Conservation (phyloP, 2,888 invertebrate genomes). For the Aphidoletes aphidimyza region DNA sequence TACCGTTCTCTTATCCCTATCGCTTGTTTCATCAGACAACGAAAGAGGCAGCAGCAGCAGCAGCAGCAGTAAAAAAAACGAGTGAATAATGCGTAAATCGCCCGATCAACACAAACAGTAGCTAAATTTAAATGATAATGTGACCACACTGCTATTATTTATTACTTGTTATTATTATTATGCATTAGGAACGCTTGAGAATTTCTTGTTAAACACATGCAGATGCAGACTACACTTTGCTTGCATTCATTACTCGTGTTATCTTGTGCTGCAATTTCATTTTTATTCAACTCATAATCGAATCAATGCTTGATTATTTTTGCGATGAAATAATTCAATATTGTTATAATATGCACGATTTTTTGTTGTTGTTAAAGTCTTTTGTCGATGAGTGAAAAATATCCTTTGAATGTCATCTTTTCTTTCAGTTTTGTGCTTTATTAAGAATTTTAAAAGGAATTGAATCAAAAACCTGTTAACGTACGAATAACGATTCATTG, state of each 20-base stretch:
- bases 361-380: neutral
- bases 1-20: neutral
- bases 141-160: slow-evolving; percentile 53
- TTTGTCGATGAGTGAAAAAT: neutral
- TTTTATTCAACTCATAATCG: neutral
- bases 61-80: too few species aligned
- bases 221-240: neutral
- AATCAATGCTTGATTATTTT: slow-evolving; percentile 32
- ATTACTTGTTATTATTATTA: slow-evolving; percentile 48
- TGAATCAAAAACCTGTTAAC: slow-evolving; percentile 11
- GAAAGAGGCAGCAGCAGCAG: neutral
- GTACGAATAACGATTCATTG: neutral
- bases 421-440: too few species aligned
- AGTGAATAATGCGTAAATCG: slow-evolving; percentile 24
- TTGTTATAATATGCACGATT: neutral
- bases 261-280: neutral
- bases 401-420: neutral
- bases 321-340: slow-evolving; percentile 23
- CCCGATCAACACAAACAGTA: slow-evolving; percentile 36
- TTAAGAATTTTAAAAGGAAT: too few species aligned
- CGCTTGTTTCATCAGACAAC: neutral
- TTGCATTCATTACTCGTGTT: neutral
- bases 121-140: slow-evolving; percentile 52
- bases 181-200: neutral
- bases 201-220: neutral